Conservation (phyloP, 2,113 vertebrate genomes). For the Centropus unirufus region DNA sequence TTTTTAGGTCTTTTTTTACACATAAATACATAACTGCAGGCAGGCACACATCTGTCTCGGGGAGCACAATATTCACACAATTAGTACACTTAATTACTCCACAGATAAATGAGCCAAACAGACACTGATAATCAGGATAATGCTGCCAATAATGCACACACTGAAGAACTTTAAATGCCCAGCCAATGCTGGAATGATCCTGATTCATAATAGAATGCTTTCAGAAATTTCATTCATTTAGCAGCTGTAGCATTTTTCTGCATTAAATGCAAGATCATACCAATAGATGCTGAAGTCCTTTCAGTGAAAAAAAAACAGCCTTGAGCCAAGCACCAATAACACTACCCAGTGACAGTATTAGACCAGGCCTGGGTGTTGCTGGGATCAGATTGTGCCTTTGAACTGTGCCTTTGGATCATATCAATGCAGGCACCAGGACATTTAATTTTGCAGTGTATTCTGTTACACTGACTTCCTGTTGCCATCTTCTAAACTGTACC, state of each 20-base stretch:
- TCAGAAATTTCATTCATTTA: conserved; percentile 44
- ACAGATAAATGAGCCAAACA: conserved; percentile 41
- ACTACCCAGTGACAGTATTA: background rate
- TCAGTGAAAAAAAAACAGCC: conserved; percentile 27
- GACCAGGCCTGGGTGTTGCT: background rate
- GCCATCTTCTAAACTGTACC: background rate
- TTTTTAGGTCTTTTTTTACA: background rate
- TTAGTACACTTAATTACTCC: background rate
- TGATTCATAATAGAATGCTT: background rate
- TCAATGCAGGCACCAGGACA: background rate
- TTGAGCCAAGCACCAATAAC: background rate
- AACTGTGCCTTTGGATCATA: background rate
- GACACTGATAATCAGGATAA: conserved; percentile 41
- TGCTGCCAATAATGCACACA: conserved; percentile 10
- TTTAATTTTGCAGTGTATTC: background rate
- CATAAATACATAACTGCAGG: background rate
- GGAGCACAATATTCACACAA: background rate
- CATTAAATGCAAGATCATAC: conserved; percentile 1
- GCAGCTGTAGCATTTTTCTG: conserved; percentile 34
- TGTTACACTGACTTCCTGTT: background rate
- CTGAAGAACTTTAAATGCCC: conserved; percentile 33
- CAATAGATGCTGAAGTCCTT: conserved; percentile 29
- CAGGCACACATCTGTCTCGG: background rate
- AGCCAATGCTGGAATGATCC: background rate
- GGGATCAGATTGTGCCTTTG: background rate